Percentiles rank a stretch among this genome's conserved stretches.
Conservation (phyloP, 2,888 invertebrate species). For the Tanytarsus gracilentus region DNA sequence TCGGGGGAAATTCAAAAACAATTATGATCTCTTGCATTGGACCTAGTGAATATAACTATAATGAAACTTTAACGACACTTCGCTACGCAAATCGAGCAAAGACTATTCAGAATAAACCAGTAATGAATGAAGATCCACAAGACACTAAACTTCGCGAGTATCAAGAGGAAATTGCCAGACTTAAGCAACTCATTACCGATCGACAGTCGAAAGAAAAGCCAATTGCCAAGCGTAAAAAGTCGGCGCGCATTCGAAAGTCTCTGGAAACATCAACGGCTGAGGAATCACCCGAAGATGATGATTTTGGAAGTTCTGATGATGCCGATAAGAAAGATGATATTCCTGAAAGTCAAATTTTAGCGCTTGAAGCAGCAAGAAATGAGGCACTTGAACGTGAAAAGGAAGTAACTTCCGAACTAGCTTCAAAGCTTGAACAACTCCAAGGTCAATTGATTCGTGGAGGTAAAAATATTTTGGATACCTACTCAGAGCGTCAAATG, state of each 20-base stretch:
- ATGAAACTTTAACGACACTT: slow-evolving; percentile 93
- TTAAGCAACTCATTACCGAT: slow-evolving; percentile 43
- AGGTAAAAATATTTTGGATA: slow-evolving; percentile 88
- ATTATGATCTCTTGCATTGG: slow-evolving; percentile 99
- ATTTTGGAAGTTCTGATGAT: slow-evolving; percentile 35
- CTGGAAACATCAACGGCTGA: slow-evolving; percentile 35
- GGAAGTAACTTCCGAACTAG: slow-evolving; percentile 63
- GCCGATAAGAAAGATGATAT: slow-evolving; percentile 39
- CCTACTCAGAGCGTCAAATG: slow-evolving; percentile 87
- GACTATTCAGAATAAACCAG: slow-evolving; percentile 96
- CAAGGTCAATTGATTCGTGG: slow-evolving; percentile 93
- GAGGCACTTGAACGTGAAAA: slow-evolving; percentile 50
- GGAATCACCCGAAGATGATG: slow-evolving; percentile 43
- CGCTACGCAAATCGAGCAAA: slow-evolving; percentile 95
- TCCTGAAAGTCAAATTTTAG: slow-evolving; percentile 30
- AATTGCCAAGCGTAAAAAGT: slow-evolving; percentile 32
- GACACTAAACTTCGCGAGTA: slow-evolving; percentile 93
- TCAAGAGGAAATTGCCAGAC: slow-evolving; percentile 84
- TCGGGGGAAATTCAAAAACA: slow-evolving; percentile 98
- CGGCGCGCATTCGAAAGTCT: slow-evolving; percentile 32
- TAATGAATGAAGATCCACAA: slow-evolving; percentile 98
- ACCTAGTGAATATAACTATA: slow-evolving; percentile 95
- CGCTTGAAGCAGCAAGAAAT: slow-evolving; percentile 31
- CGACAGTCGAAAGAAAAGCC: slow-evolving; percentile 42
- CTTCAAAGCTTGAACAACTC: slow-evolving; percentile 68